Evolutionary conservation across 2,888 invertebrate genomes (phyloP), one percentile per base, ranked within the genome.

Genomic region (Meiosimyza platycephala): DNA sequence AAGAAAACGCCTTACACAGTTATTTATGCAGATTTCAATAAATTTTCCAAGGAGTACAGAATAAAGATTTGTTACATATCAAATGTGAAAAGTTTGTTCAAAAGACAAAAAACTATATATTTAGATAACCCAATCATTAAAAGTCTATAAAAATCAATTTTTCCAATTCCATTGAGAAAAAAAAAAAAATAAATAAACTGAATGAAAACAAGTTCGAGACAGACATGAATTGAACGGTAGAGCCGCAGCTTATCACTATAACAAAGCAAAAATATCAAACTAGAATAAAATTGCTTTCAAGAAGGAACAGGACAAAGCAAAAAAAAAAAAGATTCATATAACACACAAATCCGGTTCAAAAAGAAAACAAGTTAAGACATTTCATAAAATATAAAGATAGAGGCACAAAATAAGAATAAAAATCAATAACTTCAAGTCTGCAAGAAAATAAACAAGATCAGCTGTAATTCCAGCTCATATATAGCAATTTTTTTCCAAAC

Each of bases 371-470:
- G 65, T 55, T 54, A 22, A 51, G 57, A 22, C 47, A 62, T 28
- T 13, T 72, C 59, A 48, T 60, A 60, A 28, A 54, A 71, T 33
- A 50, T 51, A 33, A 74, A 71, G 73, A 75, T 75, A 75, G 74
- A 74, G 76, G 76, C 76, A 54, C 54, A 9, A 66, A 66, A 22
- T 18, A 18, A 63, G 72, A 68, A n/a, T 18, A 74, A 68, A 75
- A 76, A 74, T 74, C 74, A 74, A 74, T 72, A 74, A 73, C 74
- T 74, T 73, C 72, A 72, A 64, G 71, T 67, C 48, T 7, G 6
- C n/a, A 7, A 54, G 18, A 54, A 75, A 77, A 76, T 77, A 79
- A 78, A 78, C 77, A 79, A 78, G 78, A 79, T 79, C 79, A 79
- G 79, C 79, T 79, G 79, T 77, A 78, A 75, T 77, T 74, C 71